These are phyloP conservation scores for Hapalemur alaotrensis DNA, from an alignment of 2,797 vertebrate species.

Conservation along the genomic window DNA sequence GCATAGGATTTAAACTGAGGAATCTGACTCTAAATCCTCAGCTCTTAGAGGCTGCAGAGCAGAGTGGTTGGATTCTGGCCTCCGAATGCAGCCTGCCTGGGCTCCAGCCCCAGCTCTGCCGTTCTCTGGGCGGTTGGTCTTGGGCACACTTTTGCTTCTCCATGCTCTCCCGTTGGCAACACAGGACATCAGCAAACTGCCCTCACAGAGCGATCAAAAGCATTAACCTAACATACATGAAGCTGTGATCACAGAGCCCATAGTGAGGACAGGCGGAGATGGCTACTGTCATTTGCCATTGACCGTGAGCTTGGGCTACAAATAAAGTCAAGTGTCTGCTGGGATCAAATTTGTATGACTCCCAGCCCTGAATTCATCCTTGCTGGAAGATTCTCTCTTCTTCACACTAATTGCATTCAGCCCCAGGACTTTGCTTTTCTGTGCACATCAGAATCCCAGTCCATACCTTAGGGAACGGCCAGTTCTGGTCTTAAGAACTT, in stretches of 20 bases:
- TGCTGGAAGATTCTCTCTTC: background rate
- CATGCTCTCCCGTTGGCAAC: background rate
- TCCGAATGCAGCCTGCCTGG: too few species aligned
- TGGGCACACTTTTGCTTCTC: background rate
- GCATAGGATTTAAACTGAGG: background rate
- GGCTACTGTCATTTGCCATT: background rate
- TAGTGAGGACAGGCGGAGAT: background rate
- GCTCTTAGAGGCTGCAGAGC: background rate
- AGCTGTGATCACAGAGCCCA: background rate
- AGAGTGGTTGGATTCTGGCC: background rate
- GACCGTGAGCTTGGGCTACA: accelerated
- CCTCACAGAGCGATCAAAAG: background rate
- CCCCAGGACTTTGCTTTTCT: background rate
- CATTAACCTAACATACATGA: too few species aligned
- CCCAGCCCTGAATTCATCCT: background rate
- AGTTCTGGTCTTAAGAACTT: background rate
- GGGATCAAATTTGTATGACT: background rate
- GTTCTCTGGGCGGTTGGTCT: accelerated
- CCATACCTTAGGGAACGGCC: background rate
- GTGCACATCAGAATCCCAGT: too few species aligned
- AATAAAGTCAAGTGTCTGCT: background rate
- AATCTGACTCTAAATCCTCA: accelerated
- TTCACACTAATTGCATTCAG: background rate
- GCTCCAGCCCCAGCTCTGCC: background rate
- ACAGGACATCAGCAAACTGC: background rate